Conservation (phyloP, 2,113 vertebrate genomes). For the Haplochromis vanheusdeni region DNA sequence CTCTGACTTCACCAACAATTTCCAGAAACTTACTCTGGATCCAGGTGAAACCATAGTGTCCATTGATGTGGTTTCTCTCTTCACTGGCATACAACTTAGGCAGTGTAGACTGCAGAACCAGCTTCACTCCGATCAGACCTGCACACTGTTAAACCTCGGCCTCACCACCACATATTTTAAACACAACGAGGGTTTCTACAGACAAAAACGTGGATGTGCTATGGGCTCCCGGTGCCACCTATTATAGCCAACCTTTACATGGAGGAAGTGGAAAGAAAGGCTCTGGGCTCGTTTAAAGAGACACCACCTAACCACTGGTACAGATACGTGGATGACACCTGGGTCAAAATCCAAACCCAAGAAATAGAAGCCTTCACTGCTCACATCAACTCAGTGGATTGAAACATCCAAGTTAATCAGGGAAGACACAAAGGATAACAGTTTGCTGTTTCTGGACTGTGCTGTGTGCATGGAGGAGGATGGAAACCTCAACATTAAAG, state of each 20-base stretch:
- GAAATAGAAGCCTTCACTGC: not conserved
- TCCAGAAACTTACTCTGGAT: not conserved
- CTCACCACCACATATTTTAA: not conserved
- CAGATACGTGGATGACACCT: not conserved
- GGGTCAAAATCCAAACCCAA: not conserved
- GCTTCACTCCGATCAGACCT: not conserved
- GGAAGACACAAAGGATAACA: not conserved
- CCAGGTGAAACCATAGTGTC: not conserved
- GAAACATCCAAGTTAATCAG: not conserved
- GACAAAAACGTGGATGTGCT: not conserved
- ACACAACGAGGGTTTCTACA: not conserved
- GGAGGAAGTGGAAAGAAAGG: not conserved
- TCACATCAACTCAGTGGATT: not conserved
- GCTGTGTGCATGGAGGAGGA: not conserved
- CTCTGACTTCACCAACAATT: not conserved
- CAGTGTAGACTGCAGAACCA: not conserved
- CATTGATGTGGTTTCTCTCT: not conserved
- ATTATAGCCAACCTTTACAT: not conserved
- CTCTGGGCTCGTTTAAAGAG: not conserved
- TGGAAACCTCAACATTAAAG: not conserved
- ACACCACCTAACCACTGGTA: not conserved
- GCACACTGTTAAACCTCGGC: not conserved
- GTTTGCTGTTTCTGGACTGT: not conserved
- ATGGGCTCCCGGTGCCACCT: not conserved
- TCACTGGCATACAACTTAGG: not conserved